phyloP scores from a whole-genome alignment of 2,797 vertebrate genomes.

The Muscicapa comitata region DNA sequence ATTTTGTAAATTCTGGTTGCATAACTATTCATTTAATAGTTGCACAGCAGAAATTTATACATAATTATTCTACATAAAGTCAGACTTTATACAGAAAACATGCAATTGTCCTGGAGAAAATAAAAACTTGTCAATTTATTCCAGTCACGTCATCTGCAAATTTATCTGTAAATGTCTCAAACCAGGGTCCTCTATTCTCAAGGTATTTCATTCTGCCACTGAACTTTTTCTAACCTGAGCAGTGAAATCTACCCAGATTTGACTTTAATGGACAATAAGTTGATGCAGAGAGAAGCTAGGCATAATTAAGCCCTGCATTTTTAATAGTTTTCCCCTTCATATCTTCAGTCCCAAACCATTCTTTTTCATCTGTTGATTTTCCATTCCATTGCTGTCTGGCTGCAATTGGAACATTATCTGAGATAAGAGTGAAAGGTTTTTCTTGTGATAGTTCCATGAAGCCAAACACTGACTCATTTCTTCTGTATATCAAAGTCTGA shows the following conservation, averaged over 20 bases:
- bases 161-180: neutral
- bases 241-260: neutral
- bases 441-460: slow-evolving; percentile 51
- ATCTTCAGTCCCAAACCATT: slow-evolving; percentile 15
- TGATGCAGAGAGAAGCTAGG: neutral
- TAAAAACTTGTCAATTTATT: neutral
- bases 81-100: neutral
- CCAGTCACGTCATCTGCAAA: neutral
- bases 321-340: neutral
- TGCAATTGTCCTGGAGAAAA: neutral
- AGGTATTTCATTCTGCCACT: neutral
- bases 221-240: neutral
- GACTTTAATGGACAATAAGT: neutral
- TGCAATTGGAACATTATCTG: slow-evolving; percentile 53
- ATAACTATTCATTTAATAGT: neutral
- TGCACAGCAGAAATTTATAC: neutral
- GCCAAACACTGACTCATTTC: slow-evolving; percentile 48
- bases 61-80: neutral
- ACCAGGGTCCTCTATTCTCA: neutral
- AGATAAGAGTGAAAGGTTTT: slow-evolving; percentile 61
- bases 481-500: slow-evolving; percentile 48
- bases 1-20: neutral
- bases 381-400: slow-evolving; percentile 24
- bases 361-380: neutral
- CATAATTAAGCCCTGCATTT: slow-evolving; percentile 14